These are phyloP conservation scores for Tor tambroides DNA, from an alignment of 2,113 vertebrate species.

Conservation along the genomic window DNA sequence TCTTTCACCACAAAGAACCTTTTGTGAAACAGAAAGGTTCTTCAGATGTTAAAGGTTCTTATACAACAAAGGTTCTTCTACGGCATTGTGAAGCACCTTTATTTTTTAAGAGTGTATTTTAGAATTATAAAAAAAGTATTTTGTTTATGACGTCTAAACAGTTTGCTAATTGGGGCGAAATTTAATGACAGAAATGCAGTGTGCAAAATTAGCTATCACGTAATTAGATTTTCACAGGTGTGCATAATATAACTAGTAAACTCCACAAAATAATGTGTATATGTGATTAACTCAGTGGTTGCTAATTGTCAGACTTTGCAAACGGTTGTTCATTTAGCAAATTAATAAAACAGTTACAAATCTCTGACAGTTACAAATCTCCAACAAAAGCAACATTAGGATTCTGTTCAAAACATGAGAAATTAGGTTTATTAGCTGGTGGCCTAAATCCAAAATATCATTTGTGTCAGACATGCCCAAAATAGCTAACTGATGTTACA, in stretches of 20 bases:
- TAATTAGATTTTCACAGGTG: not conserved
- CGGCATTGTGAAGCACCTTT: too few relatives aligned
- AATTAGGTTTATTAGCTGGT: not conserved
- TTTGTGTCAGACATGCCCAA: not conserved
- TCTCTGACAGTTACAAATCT: not conserved
- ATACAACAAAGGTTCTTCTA: too few relatives aligned
- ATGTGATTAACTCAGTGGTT: too few relatives aligned
- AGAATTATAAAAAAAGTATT: not conserved
- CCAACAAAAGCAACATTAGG: not conserved
- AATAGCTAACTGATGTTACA: not conserved
- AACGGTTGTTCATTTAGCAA: not conserved
- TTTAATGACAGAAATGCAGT: not conserved
- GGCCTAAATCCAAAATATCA: not conserved
- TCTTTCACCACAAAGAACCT: too few relatives aligned
- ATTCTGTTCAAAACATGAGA: not conserved
- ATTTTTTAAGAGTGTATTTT: not conserved
- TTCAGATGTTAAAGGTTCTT: too few relatives aligned
- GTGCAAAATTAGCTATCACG: not conserved
- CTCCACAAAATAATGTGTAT: not conserved
- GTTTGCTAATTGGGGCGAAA: not conserved
- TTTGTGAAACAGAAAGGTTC: too few relatives aligned
- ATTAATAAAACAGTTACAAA: not conserved
- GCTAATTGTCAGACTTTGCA: not conserved
- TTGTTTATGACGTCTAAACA: not conserved
- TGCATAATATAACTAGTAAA: not conserved